These are phyloP conservation scores for Homalodisca vitripennis DNA, from an alignment of 1,140 invertebrate genomes.

Conservation along the genomic window DNA sequence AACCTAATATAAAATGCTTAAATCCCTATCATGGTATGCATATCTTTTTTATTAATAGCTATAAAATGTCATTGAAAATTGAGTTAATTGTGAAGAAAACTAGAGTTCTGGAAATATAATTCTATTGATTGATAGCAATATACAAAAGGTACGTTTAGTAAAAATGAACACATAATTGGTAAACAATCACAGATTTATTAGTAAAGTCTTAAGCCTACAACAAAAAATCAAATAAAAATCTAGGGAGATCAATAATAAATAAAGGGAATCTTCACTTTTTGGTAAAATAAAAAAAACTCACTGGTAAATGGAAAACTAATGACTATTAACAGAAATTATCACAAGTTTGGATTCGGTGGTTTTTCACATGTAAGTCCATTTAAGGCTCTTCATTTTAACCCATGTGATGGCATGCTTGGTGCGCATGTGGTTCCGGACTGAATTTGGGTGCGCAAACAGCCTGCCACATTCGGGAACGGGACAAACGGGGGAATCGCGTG, in stretches of 20 bases:
- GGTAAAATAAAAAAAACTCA: too few species aligned
- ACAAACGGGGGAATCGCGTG: slow-evolving; percentile 74
- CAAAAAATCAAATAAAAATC: not conserved
- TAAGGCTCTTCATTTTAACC: slow-evolving; percentile 77
- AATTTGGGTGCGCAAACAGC: slow-evolving; percentile 76
- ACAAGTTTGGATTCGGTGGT: too few species aligned
- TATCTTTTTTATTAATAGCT: too few species aligned
- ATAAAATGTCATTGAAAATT: too few species aligned
- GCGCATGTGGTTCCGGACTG: slow-evolving; percentile 79
- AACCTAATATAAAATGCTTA: too few species aligned
- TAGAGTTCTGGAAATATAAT: too few species aligned
- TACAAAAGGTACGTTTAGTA: not conserved
- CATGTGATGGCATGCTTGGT: slow-evolving; percentile 75
- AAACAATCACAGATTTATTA: slow-evolving; percentile 9
- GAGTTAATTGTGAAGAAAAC: too few species aligned
- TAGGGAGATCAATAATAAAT: not conserved
- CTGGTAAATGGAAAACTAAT: too few species aligned
- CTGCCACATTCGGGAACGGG: slow-evolving; percentile 70
- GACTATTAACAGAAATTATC: too few species aligned
- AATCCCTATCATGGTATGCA: too few species aligned
- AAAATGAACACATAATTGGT: not conserved
- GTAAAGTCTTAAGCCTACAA: not conserved
- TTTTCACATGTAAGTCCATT: slow-evolving; percentile 57
- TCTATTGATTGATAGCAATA: not conserved
- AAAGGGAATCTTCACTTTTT: too few species aligned